Evolutionary conservation across 2,113 vertebrate species (phyloP).

Genomic region (Syngnathus typhle): DNA sequence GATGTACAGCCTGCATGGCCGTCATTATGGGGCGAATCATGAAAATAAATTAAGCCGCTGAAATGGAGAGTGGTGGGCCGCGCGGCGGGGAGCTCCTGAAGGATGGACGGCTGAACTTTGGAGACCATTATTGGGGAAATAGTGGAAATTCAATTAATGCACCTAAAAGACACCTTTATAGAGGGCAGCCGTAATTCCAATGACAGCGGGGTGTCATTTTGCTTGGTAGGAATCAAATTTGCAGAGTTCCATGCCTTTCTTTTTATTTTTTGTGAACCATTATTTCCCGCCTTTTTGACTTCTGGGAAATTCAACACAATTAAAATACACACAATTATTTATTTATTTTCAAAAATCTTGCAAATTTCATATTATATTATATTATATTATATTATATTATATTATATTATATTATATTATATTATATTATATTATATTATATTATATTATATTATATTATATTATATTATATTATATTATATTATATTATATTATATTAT

Average conservation of each 20-base stretch:
- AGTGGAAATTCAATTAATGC: slow-evolving; percentile 99
- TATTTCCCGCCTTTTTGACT: slow-evolving; percentile 6
- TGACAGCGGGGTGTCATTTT: slow-evolving; percentile 99
- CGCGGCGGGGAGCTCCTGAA: slow-evolving; percentile 96
- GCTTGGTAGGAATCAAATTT: slow-evolving; percentile 99
- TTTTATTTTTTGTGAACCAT: too few relatives aligned
- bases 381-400: too few relatives aligned
- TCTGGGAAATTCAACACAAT: neutral
- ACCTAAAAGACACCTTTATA: slow-evolving; percentile 99
- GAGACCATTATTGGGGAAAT: slow-evolving; percentile 99
- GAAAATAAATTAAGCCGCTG: slow-evolving; percentile 99
- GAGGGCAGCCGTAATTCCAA: slow-evolving; percentile 99
- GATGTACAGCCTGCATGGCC: slow-evolving; percentile 99
- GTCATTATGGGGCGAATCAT: slow-evolving; percentile 99
- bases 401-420: too few relatives aligned
- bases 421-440: too few relatives aligned
- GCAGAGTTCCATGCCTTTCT: slow-evolving; percentile 85
- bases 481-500: too few relatives aligned
- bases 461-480: too few relatives aligned
- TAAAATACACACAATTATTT: too few relatives aligned
- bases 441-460: too few relatives aligned
- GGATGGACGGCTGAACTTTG: slow-evolving; percentile 99
- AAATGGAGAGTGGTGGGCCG: slow-evolving; percentile 98
- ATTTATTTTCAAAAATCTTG: too few relatives aligned
- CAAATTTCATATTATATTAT: too few relatives aligned